A percentile compares a stretch with the other conserved stretches of the same genome.
Evolutionary conservation across 1,140 invertebrate species (phyloP).

Genomic region (Ceratina calcarata): DNA sequence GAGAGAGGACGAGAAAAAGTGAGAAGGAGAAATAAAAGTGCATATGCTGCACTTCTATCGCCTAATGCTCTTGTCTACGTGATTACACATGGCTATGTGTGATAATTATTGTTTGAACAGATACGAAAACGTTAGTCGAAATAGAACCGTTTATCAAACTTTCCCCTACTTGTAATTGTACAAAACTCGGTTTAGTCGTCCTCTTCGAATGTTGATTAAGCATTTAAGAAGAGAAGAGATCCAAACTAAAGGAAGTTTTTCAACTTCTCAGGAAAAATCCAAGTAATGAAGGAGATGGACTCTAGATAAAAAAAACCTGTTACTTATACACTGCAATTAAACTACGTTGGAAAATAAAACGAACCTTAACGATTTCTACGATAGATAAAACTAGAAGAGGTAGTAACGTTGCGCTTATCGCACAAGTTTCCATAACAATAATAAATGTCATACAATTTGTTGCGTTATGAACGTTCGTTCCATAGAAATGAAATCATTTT

Average conservation of each 20-base stretch:
- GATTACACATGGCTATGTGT: too few species aligned
- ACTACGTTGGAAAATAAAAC: not conserved
- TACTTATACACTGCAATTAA: conserved; percentile 16
- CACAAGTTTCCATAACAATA: not conserved
- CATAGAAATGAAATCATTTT: not conserved
- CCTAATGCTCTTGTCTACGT: not conserved
- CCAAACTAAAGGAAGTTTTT: not conserved
- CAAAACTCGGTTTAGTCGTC: too few species aligned
- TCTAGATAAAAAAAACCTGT: conserved; percentile 14
- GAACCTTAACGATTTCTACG: conserved; percentile 7
- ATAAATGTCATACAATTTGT: not conserved
- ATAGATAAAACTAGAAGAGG: not conserved
- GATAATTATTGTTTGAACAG: too few species aligned
- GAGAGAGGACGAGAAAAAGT: not conserved
- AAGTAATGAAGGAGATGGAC: conserved; percentile 3
- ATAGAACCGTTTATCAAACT: too few species aligned
- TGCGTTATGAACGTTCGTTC: not conserved
- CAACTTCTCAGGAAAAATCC: conserved; percentile 42
- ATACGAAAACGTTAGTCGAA: too few species aligned
- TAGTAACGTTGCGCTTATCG: not conserved
- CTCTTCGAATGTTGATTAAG: not conserved
- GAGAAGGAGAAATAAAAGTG: conserved; percentile 1
- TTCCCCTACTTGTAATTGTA: too few species aligned
- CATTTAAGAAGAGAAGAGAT: not conserved
- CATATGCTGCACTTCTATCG: conserved; percentile 7